A percentile compares a stretch with the other conserved stretches of the same genome.
Evolutionary conservation across 2,888 invertebrate genomes (phyloP).

Genomic region (Heliconius charithonia): DNA sequence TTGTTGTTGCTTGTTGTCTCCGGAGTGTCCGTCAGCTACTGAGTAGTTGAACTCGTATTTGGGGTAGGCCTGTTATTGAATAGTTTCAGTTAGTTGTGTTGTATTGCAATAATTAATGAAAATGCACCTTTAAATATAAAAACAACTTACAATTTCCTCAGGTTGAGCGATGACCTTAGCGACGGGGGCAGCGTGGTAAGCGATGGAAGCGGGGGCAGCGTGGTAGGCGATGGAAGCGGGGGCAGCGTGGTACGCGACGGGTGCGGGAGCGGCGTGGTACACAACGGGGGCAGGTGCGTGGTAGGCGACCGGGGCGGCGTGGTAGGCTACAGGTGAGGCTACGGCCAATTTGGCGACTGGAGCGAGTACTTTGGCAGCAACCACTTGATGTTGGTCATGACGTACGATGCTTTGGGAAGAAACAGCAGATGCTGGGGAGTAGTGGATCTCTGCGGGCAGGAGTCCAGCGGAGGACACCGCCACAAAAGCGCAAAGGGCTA

Average conservation of each 20-base stretch:
- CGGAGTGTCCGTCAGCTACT: slow-evolving; percentile 79
- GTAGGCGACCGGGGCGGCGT: slow-evolving; percentile 63
- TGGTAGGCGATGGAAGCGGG: slow-evolving; percentile 61
- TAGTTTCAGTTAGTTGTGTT: background rate
- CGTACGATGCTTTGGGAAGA: slow-evolving; percentile 66
- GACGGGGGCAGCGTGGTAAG: slow-evolving; percentile 58
- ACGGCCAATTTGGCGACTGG: slow-evolving; percentile 46
- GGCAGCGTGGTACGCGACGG: slow-evolving; percentile 51
- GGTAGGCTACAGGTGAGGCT: slow-evolving; percentile 64
- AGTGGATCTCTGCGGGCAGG: slow-evolving; percentile 64
- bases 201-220: slow-evolving; percentile 57
- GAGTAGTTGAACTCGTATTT: slow-evolving; percentile 78
- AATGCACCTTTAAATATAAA: background rate
- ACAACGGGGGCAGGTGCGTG: slow-evolving; percentile 51
- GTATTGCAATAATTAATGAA: background rate
- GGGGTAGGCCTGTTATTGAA: slow-evolving; percentile 57
- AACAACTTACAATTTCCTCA: slow-evolving; percentile 51
- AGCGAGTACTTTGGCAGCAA: slow-evolving; percentile 27
- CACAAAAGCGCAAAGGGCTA: slow-evolving; percentile 56
- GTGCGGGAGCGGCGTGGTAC: slow-evolving; percentile 33
- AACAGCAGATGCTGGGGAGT: slow-evolving; percentile 60
- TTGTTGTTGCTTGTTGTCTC: slow-evolving; percentile 80
- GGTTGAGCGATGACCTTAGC: slow-evolving; percentile 52
- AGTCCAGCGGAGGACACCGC: slow-evolving; percentile 56
- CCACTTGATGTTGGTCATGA: slow-evolving; percentile 55